Evolutionary conservation across 2,797 vertebrate genomes (phyloP).

Genomic region (Tragelaphus oryx): DNA sequence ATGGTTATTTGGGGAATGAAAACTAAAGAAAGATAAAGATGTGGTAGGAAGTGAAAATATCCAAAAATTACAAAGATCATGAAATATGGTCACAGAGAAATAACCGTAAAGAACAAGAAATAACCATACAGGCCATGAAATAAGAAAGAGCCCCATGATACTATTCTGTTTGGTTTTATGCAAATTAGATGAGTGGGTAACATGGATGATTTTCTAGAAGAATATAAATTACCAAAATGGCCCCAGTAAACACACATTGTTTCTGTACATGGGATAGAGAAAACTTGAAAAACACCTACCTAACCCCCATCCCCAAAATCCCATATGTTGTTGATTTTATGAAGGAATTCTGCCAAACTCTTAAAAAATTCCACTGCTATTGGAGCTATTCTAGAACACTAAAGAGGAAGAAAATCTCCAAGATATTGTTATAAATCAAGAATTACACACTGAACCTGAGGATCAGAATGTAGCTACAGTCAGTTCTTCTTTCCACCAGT

Average conservation of each 20-base stretch:
- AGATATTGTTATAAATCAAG: background rate
- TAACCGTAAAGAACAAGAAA: background rate
- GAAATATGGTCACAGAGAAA: background rate
- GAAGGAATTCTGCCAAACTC: background rate
- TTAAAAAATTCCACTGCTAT: background rate
- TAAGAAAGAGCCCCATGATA: background rate
- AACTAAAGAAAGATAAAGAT: background rate
- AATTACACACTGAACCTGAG: background rate
- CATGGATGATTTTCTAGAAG: background rate
- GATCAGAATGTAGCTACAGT: background rate
- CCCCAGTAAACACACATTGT: background rate
- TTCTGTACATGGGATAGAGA: background rate
- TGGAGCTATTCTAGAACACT: background rate
- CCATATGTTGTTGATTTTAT: background rate
- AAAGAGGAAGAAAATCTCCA: background rate
- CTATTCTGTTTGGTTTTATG: background rate
- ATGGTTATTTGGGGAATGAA: background rate
- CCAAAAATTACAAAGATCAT: background rate
- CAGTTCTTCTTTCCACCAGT: background rate
- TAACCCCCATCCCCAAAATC: background rate
- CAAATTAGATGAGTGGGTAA: background rate
- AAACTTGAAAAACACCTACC: background rate
- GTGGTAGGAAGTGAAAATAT: background rate
- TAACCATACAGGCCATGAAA: background rate
- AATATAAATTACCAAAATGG: background rate